phyloP scores from a whole-genome alignment of 2,113 vertebrate genomes.

The Phocoena phocoena region DNA sequence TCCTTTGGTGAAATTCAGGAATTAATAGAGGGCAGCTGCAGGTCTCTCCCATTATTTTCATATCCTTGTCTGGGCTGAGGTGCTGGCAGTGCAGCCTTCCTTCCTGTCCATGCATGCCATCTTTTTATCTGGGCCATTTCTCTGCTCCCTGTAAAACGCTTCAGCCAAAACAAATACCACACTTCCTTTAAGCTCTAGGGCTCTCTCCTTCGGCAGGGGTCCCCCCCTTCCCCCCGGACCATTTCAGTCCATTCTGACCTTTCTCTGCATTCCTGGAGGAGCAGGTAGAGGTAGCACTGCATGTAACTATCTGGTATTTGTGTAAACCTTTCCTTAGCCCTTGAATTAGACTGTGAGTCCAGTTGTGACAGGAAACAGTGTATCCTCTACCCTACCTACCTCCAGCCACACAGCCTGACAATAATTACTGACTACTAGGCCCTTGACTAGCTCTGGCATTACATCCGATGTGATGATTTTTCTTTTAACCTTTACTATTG shows the following conservation, averaged over 20 bases:
- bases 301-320: neutral
- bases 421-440: neutral
- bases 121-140: slow-evolving; percentile 63
- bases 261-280: neutral
- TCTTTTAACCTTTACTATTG: neutral
- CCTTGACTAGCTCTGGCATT: neutral
- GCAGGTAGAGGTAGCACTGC: neutral
- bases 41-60: slow-evolving; percentile 26
- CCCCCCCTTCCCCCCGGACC: neutral
- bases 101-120: slow-evolving; percentile 64
- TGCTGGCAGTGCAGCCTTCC: slow-evolving; percentile 45
- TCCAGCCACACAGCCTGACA: neutral
- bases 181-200: slow-evolving; percentile 58
- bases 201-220: slow-evolving; percentile 3
- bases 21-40: slow-evolving; percentile 38
- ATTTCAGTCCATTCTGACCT: neutral
- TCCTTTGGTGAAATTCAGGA: slow-evolving; percentile 29
- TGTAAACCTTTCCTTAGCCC: neutral
- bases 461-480: neutral
- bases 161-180: slow-evolving; percentile 63
- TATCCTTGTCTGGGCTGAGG: slow-evolving; percentile 37
- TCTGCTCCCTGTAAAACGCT: slow-evolving; percentile 37
- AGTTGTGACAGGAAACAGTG: neutral
- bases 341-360: neutral
- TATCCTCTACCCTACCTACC: neutral